Conservation (phyloP, 2,888 invertebrate species). For the Lamellibrachia satsuma region DNA sequence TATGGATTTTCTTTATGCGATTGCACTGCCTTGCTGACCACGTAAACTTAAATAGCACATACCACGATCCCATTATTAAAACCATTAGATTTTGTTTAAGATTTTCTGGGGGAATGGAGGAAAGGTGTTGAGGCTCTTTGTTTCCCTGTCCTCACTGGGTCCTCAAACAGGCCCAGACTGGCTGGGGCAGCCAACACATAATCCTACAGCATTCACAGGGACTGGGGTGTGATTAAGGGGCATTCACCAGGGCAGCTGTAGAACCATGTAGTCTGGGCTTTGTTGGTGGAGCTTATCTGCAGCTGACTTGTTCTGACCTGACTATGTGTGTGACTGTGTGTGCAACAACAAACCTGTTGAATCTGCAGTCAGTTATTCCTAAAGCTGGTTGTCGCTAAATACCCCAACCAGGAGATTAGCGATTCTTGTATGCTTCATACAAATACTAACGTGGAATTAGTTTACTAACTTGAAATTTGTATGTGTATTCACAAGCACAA, state of each 20-base stretch:
- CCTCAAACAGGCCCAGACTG: background rate
- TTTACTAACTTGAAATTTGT: background rate
- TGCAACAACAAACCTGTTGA: background rate
- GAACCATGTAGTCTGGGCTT: background rate
- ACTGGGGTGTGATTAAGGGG: background rate
- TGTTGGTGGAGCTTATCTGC: background rate
- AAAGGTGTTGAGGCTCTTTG: background rate
- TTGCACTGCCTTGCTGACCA: background rate
- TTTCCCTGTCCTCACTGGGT: background rate
- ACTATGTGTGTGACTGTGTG: background rate
- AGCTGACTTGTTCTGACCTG: constrained; percentile 13
- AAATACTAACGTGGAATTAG: background rate
- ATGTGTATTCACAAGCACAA: no score
- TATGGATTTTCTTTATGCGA: background rate
- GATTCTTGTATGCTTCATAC: background rate
- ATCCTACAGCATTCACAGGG: background rate
- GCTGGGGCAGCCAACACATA: background rate
- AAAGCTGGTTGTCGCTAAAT: background rate
- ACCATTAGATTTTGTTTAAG: background rate
- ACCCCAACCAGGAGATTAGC: background rate
- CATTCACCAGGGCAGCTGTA: background rate
- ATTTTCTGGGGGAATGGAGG: background rate
- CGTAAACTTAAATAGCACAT: background rate
- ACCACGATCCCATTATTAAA: background rate
- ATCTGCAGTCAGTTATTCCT: background rate